Conservation (phyloP, 2,888 invertebrate genomes). For the Reticulitermes lucifugus region DNA sequence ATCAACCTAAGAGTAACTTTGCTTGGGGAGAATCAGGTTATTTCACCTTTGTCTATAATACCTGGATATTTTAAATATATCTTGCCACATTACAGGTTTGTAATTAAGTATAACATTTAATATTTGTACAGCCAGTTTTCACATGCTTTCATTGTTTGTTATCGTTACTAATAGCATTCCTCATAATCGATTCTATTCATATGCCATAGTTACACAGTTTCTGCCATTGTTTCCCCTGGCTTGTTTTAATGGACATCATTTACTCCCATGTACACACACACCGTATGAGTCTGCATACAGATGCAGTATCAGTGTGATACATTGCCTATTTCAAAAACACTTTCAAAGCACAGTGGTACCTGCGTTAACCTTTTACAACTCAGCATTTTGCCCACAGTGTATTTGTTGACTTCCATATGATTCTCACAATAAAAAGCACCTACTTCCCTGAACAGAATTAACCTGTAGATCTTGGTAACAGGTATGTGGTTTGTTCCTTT, state of each 20-base stretch:
- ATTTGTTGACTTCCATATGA: no score
- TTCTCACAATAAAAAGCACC: no score
- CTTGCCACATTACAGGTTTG: neutral
- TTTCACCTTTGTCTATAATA: neutral
- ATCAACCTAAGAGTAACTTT: neutral
- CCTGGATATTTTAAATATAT: neutral
- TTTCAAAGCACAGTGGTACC: neutral
- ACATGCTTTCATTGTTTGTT: neutral
- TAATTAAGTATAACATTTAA: neutral
- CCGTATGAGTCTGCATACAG: neutral
- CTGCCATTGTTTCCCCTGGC: neutral
- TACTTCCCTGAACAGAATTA: no score
- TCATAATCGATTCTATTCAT: neutral
- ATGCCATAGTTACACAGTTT: neutral
- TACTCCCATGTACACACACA: neutral
- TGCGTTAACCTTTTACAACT: no score
- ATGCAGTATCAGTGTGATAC: neutral
- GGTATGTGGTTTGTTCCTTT: no score
- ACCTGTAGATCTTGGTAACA: no score
- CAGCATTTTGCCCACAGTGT: no score
- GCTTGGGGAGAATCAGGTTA: neutral
- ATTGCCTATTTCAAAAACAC: neutral
- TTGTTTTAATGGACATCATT: neutral
- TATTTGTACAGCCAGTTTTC: neutral
- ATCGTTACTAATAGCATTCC: neutral